Evolutionary conservation across 2,113 vertebrate species (phyloP).

Genomic region (Malurus cyaneus): DNA sequence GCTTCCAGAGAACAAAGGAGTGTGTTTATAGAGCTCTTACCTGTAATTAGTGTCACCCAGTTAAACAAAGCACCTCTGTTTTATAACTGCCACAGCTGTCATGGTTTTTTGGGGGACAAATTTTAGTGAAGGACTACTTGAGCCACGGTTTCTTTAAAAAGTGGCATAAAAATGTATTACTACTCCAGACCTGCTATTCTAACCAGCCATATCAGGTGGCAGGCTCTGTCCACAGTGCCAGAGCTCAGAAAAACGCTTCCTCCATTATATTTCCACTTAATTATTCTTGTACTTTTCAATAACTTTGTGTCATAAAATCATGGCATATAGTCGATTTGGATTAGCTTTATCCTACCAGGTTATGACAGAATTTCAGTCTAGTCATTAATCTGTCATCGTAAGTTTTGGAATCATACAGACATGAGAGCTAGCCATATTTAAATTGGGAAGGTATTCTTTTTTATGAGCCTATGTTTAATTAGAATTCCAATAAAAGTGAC

Average conservation of each 20-base stretch:
- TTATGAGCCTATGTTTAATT: constrained; percentile 70
- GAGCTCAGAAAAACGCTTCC: constrained; percentile 46
- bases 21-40: constrained; percentile 72
- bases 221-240: constrained; percentile 8
- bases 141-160: constrained; percentile 59
- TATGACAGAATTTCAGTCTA: constrained; percentile 67
- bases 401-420: constrained; percentile 1
- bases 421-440: constrained; percentile 19
- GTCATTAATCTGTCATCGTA: constrained; percentile 59
- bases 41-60: constrained; percentile 72
- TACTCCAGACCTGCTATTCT: constrained; percentile 30
- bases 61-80: constrained; percentile 73
- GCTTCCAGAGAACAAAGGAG: constrained; percentile 53
- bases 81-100: constrained; percentile 63
- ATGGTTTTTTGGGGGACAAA: constrained; percentile 43
- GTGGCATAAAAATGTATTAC: constrained; percentile 38
- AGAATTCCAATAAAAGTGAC: constrained; percentile 70
- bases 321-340: constrained; percentile 67
- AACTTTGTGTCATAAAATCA: constrained; percentile 68
- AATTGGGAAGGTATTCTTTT: constrained; percentile 35
- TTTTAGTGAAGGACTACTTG: constrained; percentile 48
- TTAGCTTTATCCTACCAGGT: constrained; percentile 73
- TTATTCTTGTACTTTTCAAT: constrained; percentile 71
- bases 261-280: constrained; percentile 67
- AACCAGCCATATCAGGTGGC: constrained; percentile 60